Base-by-base conservation (phyloP, 2,113 vertebrate genomes). In the Rattus rattus region DNA sequence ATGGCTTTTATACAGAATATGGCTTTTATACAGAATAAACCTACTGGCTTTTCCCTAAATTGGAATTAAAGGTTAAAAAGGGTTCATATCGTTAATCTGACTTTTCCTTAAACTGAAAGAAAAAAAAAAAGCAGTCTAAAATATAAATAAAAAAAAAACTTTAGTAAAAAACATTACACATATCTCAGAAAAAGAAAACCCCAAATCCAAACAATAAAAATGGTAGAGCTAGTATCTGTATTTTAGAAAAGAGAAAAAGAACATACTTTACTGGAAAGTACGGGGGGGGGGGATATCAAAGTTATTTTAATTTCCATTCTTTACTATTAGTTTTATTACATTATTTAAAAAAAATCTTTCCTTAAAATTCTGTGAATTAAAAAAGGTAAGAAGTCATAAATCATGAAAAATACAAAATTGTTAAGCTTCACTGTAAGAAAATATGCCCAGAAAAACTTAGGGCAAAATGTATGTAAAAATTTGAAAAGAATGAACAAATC, bases 201-300 rank as follows among this genome's bases (percentile, higher is more conserved):
- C n/a, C 59, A 83, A 92, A 89, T 39, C 8, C 67, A 67, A 87
- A 73, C 77, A 96, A 77, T 19, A 90, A 97, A 83, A 75, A 84
- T 56, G 88, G 59, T 14, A 89, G 28, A 95, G 36, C 16, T 65
- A 56, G 3, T 70, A 61, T 17, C 10, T 88, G 3, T 3, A 93
- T 73, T 95, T 94, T 77, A 93, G 85, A 96, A 95, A 96, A 96
- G 26, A 97, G 0, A 76, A 49, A 89, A 72, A 20, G 20, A 85
- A 94, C 94, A 96, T 17, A 96, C 36, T 5, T 69, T 56, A 96
- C 16, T 79, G 47, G 14, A 92, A 91, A 96, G n/a, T 28, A 84
- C 13, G 88, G 67, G 79, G 87, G 43, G 43, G 43, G 43, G 43
- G 43, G 3, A 3, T 2, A 43, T 43, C 43, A 43, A 43, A 43